Evolutionary conservation across 2,888 invertebrate species (phyloP), one percentile per base, ranked within the genome.

Genomic region (Eurytoma californica): DNA sequence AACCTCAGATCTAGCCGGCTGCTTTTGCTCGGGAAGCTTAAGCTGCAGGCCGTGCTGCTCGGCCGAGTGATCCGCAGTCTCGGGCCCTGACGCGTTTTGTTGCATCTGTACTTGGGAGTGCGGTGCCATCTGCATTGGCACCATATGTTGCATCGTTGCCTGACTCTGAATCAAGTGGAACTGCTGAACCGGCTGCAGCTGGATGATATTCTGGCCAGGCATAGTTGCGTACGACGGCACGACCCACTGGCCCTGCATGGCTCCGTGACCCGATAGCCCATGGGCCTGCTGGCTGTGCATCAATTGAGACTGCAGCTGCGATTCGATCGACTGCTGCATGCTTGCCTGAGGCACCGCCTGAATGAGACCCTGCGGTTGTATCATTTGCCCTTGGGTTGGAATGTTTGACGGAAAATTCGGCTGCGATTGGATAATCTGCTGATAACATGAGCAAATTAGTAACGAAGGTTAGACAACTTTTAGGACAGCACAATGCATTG

Each of bases 21-120:
- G 86, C 0, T 89, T 87, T 28, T 86, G 86, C 0, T 90, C 88
- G 0, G 86, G 84, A 14, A 87, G 82, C 69, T 86, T 86, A 14
- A 88, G 79, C 77, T 89, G 87, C 14, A 87, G 67, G 72, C 87
- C 86, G 24, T 85, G 82, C 24, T 87, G 84, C 49, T 84, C 77
- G 0, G 60, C 73, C 3, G 72, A 57, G 24, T 80, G 85, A 70
- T 87, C 86, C 2, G 73, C 2, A 2, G 82, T 47, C 60, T 74
- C 55, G 30, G 47, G n/a, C 1, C n/a, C n/a, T n/a, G n/a, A 78
- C 67, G 77, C 77, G 76, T 80, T 86, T 60, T 83, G 72, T 18
- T 83, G 84, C 9, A 83, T 79, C 69, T 87, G 87, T 18, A 85
- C 83, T 51, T 83, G 83, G 12, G 78, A 30, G 5, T 79, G 81